Evolutionary conservation across 2,797 vertebrate species (phyloP).

Genomic region (Hyperoplus immaculatus): DNA sequence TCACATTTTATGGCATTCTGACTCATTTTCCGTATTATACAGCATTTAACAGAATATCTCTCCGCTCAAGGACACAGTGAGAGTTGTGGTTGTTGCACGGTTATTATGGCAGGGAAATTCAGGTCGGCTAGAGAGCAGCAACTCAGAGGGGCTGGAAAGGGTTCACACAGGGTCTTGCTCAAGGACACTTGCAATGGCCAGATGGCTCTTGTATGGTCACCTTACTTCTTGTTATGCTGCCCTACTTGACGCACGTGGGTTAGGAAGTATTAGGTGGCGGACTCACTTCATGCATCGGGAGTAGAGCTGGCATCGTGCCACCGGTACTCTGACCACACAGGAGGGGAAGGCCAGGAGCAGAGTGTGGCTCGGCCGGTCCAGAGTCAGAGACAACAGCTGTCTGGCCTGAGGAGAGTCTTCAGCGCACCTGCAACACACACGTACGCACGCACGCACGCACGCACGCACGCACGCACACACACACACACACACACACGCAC

Average conservation of each 20-base stretch:
- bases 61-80: slow-evolving; percentile 54
- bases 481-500: slow-evolving; percentile 2
- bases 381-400: slow-evolving; percentile 90
- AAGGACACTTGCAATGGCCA: slow-evolving; percentile 48
- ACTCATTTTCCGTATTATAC: slow-evolving; percentile 19
- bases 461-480: background rate
- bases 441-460: slow-evolving; percentile 6
- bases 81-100: slow-evolving; percentile 28
- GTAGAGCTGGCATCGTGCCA: slow-evolving; percentile 95
- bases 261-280: background rate
- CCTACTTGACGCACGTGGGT: slow-evolving; percentile 10
- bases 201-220: slow-evolving; percentile 39
- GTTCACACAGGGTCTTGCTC: slow-evolving; percentile 26
- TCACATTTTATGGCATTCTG: slow-evolving; percentile 44
- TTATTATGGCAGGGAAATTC: slow-evolving; percentile 35
- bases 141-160: slow-evolving; percentile 26
- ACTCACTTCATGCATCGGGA: slow-evolving; percentile 97
- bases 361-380: slow-evolving; percentile 90
- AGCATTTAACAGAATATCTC: slow-evolving; percentile 52
- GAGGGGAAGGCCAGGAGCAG: slow-evolving; percentile 92
- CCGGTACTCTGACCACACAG: slow-evolving; percentile 92
- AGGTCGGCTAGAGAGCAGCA: slow-evolving; percentile 29
- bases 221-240: slow-evolving; percentile 19
- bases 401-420: slow-evolving; percentile 83
- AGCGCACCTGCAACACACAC: slow-evolving; percentile 87